phyloP scores from a whole-genome alignment of 2,888 invertebrate species.

The Drosophila buzzatii region DNA sequence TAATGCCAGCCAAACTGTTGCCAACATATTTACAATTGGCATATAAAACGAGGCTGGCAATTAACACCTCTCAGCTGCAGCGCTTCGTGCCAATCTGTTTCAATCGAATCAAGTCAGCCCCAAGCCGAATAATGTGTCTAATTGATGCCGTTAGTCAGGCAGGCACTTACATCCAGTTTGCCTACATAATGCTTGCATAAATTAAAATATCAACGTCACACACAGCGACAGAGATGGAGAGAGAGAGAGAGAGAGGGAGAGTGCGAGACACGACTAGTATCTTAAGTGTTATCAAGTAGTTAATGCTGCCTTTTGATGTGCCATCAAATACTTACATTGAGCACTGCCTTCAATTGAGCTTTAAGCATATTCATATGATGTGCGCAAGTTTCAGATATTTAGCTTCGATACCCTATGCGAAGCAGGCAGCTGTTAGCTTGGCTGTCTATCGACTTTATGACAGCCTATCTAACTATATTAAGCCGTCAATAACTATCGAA shows the following conservation, averaged over 20 bases:
- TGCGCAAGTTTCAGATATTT: neutral
- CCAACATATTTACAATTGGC: slow-evolving; percentile 24
- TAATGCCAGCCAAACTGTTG: slow-evolving; percentile 13
- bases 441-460: neutral
- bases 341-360: neutral
- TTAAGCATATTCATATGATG: neutral
- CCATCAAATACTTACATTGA: neutral
- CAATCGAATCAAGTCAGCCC: slow-evolving; percentile 44
- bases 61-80: slow-evolving; percentile 40
- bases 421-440: neutral
- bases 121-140: slow-evolving; percentile 26
- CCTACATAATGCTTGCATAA: slow-evolving; percentile 62
- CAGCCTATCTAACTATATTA: neutral
- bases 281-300: slow-evolving; percentile 23
- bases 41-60: slow-evolving; percentile 22
- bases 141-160: slow-evolving; percentile 23
- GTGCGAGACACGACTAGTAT: neutral
- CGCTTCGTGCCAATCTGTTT: slow-evolving; percentile 31
- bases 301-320: slow-evolving; percentile 19
- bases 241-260: neutral
- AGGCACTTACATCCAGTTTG: slow-evolving; percentile 16
- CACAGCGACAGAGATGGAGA: neutral
- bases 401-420: neutral
- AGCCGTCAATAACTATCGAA: neutral
- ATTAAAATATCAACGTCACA: slow-evolving; percentile 32